Evolutionary conservation across 1,140 invertebrate genomes (phyloP).

Genomic region (Notospermus geniculatus): DNA sequence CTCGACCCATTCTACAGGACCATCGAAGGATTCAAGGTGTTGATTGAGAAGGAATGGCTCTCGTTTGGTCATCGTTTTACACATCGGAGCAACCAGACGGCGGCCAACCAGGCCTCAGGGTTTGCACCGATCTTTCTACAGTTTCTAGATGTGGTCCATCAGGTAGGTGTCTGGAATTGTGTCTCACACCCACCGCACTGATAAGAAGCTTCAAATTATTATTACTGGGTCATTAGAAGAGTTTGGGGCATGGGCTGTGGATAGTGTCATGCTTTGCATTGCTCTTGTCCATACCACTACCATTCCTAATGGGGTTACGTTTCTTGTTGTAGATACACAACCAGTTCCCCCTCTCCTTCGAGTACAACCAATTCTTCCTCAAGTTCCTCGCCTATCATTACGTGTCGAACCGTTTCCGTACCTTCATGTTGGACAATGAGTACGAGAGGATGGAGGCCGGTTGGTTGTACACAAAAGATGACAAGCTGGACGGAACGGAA

Average conservation of each 20-base stretch:
- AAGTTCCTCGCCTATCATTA: conserved; percentile 95
- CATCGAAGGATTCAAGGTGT: conserved; percentile 89
- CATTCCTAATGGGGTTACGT: no score
- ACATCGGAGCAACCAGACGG: conserved; percentile 86
- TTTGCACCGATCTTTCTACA: conserved; percentile 96
- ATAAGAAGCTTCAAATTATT: no score
- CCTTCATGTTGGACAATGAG: conserved; percentile 93
- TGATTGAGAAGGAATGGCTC: conserved; percentile 98
- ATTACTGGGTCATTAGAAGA: no score
- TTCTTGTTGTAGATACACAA: conserved; percentile 71
- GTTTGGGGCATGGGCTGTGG: no score
- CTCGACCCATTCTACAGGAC: conserved; percentile 95
- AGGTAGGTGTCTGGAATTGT: conserved; percentile 57
- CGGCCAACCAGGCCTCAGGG: conserved; percentile 71
- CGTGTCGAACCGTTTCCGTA: conserved; percentile 92
- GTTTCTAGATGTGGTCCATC: conserved; percentile 96
- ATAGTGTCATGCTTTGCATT: no score
- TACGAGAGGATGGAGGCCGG: conserved; percentile 85
- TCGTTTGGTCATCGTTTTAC: conserved; percentile 95
- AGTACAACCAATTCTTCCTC: conserved; percentile 94
- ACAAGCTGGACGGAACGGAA: conserved; percentile 56
- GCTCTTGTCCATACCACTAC: no score
- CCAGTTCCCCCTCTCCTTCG: conserved; percentile 95
- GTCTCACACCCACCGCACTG: no score
- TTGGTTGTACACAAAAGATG: conserved; percentile 51